Evolutionary conservation across 2,888 invertebrate genomes (phyloP), one percentile per base, ranked within the genome.

Genomic region (Lingula anatina): DNA sequence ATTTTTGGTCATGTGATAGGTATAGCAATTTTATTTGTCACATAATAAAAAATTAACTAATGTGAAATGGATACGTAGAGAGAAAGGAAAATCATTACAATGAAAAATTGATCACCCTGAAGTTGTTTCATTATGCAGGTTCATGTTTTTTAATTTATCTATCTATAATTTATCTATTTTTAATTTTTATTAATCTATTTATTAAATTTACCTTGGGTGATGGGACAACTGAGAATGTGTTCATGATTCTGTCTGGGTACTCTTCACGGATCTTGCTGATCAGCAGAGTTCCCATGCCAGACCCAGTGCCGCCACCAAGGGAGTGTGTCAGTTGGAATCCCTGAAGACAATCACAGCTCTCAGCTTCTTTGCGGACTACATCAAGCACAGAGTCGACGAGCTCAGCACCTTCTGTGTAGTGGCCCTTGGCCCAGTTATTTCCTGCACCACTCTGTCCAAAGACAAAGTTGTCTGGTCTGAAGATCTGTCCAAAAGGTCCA

Each of bases 401-500:
- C 46, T 56, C 56, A 1, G 56, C 56, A 2, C 55, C 55, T 52
- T 56, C 56, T 26, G 56, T 56, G 39, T 54, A 54, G 42, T 54
- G 54, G 18, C 54, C 54, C 39, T 53, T 52, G 23, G 52, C 52
- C 52, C 52, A 52, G 39, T 54, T 61, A 53, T 60, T 61, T 2
- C 61, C 60, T 15, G 61, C 61, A 12, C 61, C 61, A 25, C 54
- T 51, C 55, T 64, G 62, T 21, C 53, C 53, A 76, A 92, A 93
- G 18, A 93, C 89, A 76, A 91, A 94, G 80, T 94, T 94, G 80
- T 94, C 92, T n/a, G 93, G 93, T 56, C 92, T 81, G 83, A 92
- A 93, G 70, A 94, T 87, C 77, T 92, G 85, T 12, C 90, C 90
- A 79, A 90, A 93, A 9, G 91, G 89, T 49, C 93, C 92, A 0